Evolutionary conservation across 2,797 vertebrate genomes (phyloP).

Genomic region (Nannoperca obscura): DNA sequence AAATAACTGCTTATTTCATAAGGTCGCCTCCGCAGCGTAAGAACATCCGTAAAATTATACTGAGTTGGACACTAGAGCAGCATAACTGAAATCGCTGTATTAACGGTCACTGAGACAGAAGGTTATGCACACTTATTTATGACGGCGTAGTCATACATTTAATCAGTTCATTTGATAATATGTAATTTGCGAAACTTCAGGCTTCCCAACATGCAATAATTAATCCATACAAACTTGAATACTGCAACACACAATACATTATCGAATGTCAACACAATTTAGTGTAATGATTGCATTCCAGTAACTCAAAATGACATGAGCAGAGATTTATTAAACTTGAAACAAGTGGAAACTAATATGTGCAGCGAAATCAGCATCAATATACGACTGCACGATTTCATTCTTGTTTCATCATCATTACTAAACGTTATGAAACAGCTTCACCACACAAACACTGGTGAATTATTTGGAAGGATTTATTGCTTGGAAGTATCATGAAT

Average conservation of each 20-base stretch:
- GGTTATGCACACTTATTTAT: constrained; percentile 7
- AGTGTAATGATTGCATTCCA: constrained; percentile 34
- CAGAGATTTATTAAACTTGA: constrained; percentile 37
- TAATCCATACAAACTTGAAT: constrained; percentile 39
- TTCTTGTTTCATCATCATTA: constrained; percentile 49
- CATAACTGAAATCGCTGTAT: constrained; percentile 14
- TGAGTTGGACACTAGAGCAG: constrained; percentile 14
- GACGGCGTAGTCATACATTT: constrained; percentile 6
- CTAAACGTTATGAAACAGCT: constrained; percentile 17
- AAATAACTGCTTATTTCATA: constrained; percentile 17
- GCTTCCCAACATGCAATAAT: constrained; percentile 14
- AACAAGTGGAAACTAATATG: constrained; percentile 29
- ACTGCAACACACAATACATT: constrained; percentile 28
- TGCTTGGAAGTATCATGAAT: constrained; percentile 1
- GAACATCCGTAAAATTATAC: constrained; percentile 22
- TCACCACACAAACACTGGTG: constrained; percentile 35
- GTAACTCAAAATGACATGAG: constrained; percentile 22
- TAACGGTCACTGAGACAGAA: constrained; percentile 6
- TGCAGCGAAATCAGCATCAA: constrained; percentile 37
- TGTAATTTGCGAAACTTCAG: constrained; percentile 31
- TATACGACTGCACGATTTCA: constrained; percentile 47
- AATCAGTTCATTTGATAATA: constrained; percentile 38
- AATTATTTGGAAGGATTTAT: constrained; percentile 30
- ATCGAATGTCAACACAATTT: constrained; percentile 21
- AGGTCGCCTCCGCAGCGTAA: not conserved